Base-by-base conservation (phyloP, 2,113 vertebrate genomes). In the Marmota flaviventris region DNA sequence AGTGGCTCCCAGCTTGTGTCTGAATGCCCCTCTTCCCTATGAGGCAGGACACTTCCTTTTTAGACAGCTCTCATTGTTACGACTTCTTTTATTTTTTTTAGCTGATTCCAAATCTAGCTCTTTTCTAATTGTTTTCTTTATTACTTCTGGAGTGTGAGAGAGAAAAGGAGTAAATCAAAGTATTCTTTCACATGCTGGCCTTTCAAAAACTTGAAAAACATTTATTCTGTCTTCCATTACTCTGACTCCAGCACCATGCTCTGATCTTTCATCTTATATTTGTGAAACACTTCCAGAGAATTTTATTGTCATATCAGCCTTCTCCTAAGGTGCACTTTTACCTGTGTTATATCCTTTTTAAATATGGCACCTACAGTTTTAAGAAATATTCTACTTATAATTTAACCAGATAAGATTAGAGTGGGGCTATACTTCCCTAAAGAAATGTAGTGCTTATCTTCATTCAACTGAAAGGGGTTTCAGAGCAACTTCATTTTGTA, bases 131-230 rank as follows among this genome's bases (percentile, higher is more conserved):
- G 13, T 65, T 29, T 77, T 79, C 8, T 78, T 79, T 72, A 90
- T 76, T 37, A 45, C 34, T 82, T 63, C 85, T 67, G 13, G 61
- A 78, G 20, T 56, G 6, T 27, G 2, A 93, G 11, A 93, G 17
- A 67, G 51, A 37, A 25, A 56, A 29, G 12, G 17, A 67, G 16
- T n/a, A 56, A 65, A 39, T 11, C 20, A 73, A 70, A 93, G 65
- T 70, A 63, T 3, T 93, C n/a, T 94, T 81, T 84, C 16, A 42
- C 22, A 42, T 29, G 27, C 25, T 8, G 61, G 4, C 24, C 58
- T 58, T 90, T 48, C 58, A 32, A 76, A 81, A 67, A 65, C 61
- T 82, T 88, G 76, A 75, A 94, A 93, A 85, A 29, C 18, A 27
- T 58, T 69, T 56, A 39, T 63, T 70, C 48, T 84, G 8, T 58